phyloP scores from a whole-genome alignment of 1,140 invertebrate species.

The Chymomyza costata region DNA sequence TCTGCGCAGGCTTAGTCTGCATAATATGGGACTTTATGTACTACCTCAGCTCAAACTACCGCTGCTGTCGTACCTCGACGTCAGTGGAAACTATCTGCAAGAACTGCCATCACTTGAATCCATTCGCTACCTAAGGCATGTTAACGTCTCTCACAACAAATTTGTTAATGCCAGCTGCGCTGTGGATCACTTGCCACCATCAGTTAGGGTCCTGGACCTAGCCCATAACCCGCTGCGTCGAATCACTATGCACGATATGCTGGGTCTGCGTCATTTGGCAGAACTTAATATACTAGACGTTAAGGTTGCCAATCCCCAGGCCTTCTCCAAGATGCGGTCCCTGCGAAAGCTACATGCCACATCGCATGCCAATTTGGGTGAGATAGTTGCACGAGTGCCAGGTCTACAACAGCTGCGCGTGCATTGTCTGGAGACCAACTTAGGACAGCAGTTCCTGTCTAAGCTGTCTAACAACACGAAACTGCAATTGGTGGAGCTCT shows the following conservation, averaged over 20 bases:
- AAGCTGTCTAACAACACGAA: constrained; percentile 84
- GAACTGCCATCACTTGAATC: constrained; percentile 77
- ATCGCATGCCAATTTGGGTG: constrained; percentile 63
- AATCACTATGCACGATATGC: constrained; percentile 64
- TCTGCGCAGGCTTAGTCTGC: constrained; percentile 84
- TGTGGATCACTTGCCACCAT: constrained; percentile 62
- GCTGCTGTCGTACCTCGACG: constrained; percentile 75
- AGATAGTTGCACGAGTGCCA: constrained; percentile 68
- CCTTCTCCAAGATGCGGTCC: constrained; percentile 75
- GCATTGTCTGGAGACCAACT: constrained; percentile 82
- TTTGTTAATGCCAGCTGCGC: constrained; percentile 75
- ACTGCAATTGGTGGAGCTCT: constrained; percentile 86
- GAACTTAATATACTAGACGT: constrained; percentile 69
- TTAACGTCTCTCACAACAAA: constrained; percentile 81
- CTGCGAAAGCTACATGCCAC: constrained; percentile 73
- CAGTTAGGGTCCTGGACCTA: constrained; percentile 63
- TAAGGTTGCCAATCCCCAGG: constrained; percentile 61
- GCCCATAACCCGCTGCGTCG: constrained; percentile 69
- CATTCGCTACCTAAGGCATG: constrained; percentile 78
- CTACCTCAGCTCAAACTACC: constrained; percentile 87
- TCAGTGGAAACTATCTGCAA: constrained; percentile 74
- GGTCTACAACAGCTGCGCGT: constrained; percentile 81
- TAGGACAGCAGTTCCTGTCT: constrained; percentile 82
- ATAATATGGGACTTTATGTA: constrained; percentile 83
- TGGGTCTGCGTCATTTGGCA: constrained; percentile 52